phyloP scores from a whole-genome alignment of 2,888 invertebrate genomes.

The Agonopterix alstromeriana region DNA sequence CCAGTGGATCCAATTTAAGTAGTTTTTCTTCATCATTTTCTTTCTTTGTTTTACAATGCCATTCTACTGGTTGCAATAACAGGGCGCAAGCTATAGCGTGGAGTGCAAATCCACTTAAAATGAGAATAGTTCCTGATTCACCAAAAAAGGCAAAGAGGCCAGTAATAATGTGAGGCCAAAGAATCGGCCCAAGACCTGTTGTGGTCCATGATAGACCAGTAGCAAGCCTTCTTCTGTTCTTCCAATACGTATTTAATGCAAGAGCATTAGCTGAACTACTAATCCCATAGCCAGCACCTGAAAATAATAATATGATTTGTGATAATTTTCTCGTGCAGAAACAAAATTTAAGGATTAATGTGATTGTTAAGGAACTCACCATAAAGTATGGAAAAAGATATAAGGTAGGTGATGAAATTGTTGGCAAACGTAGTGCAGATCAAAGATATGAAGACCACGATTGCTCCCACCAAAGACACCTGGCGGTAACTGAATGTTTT shows the following conservation, averaged over 20 bases:
- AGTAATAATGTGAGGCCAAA: slow-evolving; percentile 84
- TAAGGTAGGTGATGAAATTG: slow-evolving; percentile 78
- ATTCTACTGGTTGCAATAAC: slow-evolving; percentile 84
- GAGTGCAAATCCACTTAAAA: slow-evolving; percentile 81
- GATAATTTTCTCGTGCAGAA: no score
- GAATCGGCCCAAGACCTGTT: slow-evolving; percentile 83
- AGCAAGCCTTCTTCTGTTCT: slow-evolving; percentile 81
- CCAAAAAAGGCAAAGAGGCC: slow-evolving; percentile 78
- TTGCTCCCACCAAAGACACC: slow-evolving; percentile 79
- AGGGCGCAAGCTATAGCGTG: slow-evolving; percentile 82
- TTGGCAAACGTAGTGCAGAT: slow-evolving; percentile 78
- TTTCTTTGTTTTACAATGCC: slow-evolving; percentile 76
- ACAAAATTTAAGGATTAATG: no score
- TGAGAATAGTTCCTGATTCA: slow-evolving; percentile 80
- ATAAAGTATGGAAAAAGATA: slow-evolving; percentile 81
- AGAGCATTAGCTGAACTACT: slow-evolving; percentile 82
- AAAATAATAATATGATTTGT: slow-evolving; percentile 16
- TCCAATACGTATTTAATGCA: slow-evolving; percentile 85
- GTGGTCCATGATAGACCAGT: slow-evolving; percentile 84
- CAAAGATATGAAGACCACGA: slow-evolving; percentile 76
- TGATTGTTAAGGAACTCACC: slow-evolving; percentile 64
- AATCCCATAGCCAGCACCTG: slow-evolving; percentile 80
- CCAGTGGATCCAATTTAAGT: slow-evolving; percentile 21
- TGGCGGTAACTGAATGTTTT: slow-evolving; percentile 81
- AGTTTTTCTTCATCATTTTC: slow-evolving; percentile 40